Conservation (phyloP, 2,888 invertebrate genomes). For the Oscheius sp. region DNA sequence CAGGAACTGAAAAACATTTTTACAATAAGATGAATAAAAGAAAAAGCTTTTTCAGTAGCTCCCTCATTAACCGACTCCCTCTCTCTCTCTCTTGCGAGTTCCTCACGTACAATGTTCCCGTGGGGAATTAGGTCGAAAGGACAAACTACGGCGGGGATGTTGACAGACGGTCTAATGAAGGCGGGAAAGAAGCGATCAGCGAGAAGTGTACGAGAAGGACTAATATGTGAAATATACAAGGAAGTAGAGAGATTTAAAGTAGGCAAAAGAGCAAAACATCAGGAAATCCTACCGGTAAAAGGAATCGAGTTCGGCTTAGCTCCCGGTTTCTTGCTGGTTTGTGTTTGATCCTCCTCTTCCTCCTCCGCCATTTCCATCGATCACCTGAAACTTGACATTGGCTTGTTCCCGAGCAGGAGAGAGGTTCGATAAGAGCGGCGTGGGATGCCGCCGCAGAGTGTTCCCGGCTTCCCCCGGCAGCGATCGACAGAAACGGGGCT, state of each 20-base stretch:
- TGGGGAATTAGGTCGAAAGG: not conserved
- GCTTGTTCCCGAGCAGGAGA: not conserved
- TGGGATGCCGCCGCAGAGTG: constrained; percentile 1
- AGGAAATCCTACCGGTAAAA: constrained; percentile 13
- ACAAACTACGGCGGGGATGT: too few species aligned
- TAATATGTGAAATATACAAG: not conserved
- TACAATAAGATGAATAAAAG: too few species aligned
- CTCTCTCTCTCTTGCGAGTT: not conserved
- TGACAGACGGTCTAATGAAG: not conserved
- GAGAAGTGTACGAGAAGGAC: too few species aligned
- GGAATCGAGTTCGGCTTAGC: constrained; percentile 16
- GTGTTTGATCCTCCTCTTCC: constrained; percentile 4
- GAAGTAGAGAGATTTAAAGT: not conserved
- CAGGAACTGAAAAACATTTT: constrained; percentile 20
- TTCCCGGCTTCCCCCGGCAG: not conserved
- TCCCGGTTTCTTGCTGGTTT: not conserved
- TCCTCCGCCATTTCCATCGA: not conserved
- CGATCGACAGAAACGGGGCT: not conserved
- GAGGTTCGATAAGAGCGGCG: constrained; percentile 1
- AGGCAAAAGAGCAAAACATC: not conserved
- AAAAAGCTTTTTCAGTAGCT: too few species aligned
- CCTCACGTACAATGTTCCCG: not conserved
- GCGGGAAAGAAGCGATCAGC: too few species aligned
- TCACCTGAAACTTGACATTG: not conserved
- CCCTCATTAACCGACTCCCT: too few species aligned